Evolutionary conservation across 1,140 invertebrate species (phyloP).

Genomic region (Gryllus bimaculatus): DNA sequence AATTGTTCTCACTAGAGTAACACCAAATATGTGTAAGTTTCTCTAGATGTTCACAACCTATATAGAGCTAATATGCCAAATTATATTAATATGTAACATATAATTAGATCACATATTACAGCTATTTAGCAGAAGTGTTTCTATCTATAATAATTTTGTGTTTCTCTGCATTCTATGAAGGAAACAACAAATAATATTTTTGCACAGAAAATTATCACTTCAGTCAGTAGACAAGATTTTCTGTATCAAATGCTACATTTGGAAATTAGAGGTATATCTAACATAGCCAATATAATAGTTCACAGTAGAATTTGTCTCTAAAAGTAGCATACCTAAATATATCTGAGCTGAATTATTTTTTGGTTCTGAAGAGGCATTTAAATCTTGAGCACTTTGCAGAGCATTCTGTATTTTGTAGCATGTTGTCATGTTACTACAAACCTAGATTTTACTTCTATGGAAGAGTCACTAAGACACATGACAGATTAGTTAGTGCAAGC

Average conservation of each 20-base stretch:
- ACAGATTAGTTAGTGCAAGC: background rate
- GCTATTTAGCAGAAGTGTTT: too few relatives aligned
- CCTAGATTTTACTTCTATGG: background rate
- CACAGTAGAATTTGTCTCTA: background rate
- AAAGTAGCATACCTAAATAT: constrained; percentile 2
- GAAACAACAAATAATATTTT: too few relatives aligned
- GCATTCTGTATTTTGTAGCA: background rate
- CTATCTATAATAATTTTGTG: too few relatives aligned
- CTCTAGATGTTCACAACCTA: too few relatives aligned
- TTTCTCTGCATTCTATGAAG: too few relatives aligned
- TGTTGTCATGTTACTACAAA: background rate
- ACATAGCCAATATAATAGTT: background rate
- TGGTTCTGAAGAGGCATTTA: background rate
- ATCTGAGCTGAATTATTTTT: background rate
- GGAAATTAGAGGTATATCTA: background rate
- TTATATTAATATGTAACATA: too few relatives aligned
- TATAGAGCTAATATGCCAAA: too few relatives aligned
- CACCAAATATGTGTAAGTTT: too few relatives aligned
- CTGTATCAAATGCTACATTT: background rate
- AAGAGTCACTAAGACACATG: background rate
- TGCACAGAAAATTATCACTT: too few relatives aligned
- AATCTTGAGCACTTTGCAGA: background rate
- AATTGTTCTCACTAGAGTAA: too few relatives aligned
- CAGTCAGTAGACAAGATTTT: background rate
- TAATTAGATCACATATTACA: too few relatives aligned